A percentile compares a stretch with the other conserved stretches of the same genome.
phyloP scores from a whole-genome alignment of 2,113 vertebrate genomes.

The Apteryx owenii region DNA sequence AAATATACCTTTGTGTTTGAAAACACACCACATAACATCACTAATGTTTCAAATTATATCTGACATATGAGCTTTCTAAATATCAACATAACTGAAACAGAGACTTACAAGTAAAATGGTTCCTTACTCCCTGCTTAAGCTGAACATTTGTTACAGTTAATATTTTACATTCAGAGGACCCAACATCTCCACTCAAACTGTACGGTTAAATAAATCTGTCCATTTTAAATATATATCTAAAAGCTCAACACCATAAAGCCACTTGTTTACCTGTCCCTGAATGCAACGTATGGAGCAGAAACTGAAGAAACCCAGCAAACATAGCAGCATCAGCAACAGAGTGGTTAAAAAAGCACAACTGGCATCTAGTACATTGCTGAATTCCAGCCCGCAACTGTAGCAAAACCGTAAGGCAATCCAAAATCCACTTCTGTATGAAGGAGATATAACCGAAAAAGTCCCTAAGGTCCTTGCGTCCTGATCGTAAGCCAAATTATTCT shows the following conservation, averaged over 20 bases:
- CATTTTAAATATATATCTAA: background rate
- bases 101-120: slow-evolving; percentile 44
- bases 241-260: background rate
- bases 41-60: background rate
- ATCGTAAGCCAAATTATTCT: slow-evolving; percentile 56
- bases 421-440: slow-evolving; percentile 54
- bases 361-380: slow-evolving; percentile 59
- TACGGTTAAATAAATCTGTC: background rate
- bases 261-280: slow-evolving; percentile 81
- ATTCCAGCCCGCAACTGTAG: slow-evolving; percentile 60
- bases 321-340: slow-evolving; percentile 72
- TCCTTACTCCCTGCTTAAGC: slow-evolving; percentile 23
- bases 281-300: slow-evolving; percentile 74
- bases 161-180: background rate
- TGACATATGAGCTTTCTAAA: background rate
- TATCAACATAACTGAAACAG: slow-evolving; percentile 6
- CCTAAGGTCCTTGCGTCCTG: slow-evolving; percentile 56
- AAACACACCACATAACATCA: background rate
- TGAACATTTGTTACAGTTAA: background rate
- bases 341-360: slow-evolving; percentile 66
- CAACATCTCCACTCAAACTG: background rate
- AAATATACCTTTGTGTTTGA: slow-evolving; percentile 1
- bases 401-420: slow-evolving; percentile 40
- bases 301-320: slow-evolving; percentile 81
- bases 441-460: slow-evolving; percentile 34